Evolutionary conservation across 2,888 invertebrate genomes (phyloP), one percentile per base, ranked within the genome.

Genomic region (Hemicrepidius hirtus): DNA sequence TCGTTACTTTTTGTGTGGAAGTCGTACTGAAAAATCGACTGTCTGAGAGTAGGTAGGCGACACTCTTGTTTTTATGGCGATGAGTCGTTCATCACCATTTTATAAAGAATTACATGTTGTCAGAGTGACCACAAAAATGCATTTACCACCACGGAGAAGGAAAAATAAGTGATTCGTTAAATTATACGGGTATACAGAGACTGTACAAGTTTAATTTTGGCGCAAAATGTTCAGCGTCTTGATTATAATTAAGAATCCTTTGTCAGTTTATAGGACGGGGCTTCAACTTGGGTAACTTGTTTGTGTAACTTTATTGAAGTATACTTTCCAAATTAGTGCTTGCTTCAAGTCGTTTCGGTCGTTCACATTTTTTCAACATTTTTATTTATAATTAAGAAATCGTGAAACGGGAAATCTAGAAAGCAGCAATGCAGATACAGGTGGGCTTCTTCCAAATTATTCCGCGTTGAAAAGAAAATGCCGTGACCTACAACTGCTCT

Each of bases 61-160:
- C 68, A 68, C 71, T 53, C 49, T 64, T 59, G 64, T 63, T 64
- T 68, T 71, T 74, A 71, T 65, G 67, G 60, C 28, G 18, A 28
- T 24, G 40, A 44, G 16, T 28, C 69, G 65, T 71, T 71, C 53
- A 64, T 71, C 68, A 50, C 46, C 50, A 35, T 49, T 50, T 37
- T 60, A 44, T 40, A 60, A 44, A 60, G 28, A 21, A 44, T 40
- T 60, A 28, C 44, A 60, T 10, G 64, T 53, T 71, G 74, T 74
- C 71, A 70, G 37, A 64, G 68, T 62, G 68, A 71, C 74, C 71
- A 71, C 71, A 50, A 68, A 74, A 74, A 68, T 74, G 71, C 74
- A 74, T 74, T 74, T 74, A 65, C 63, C 59, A 63, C 35, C 18
- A 37, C 12, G 35, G 12, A 46, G 21, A 3, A 50, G 9, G 21